phyloP scores from a whole-genome alignment of 1,140 invertebrate species.

The Megalopta genalis region DNA sequence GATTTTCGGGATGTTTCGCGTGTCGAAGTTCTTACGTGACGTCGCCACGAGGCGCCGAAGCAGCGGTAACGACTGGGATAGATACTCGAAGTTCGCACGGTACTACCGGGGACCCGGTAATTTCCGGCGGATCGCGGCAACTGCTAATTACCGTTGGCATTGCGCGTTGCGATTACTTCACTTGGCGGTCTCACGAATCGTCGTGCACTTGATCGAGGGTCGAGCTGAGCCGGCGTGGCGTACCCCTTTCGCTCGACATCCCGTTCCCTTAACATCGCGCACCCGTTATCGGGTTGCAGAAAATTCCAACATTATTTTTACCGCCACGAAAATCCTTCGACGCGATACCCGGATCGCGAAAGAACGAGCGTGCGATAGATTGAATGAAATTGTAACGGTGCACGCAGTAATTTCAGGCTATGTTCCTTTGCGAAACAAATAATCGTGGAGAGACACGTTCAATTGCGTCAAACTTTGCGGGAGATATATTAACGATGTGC shows the following conservation, averaged over 20 bases:
- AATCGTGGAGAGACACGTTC: no score
- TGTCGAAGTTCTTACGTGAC: slow-evolving; percentile 4
- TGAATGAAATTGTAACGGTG: no score
- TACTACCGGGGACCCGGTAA: slow-evolving; percentile 44
- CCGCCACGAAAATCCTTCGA: not conserved
- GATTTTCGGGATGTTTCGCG: not conserved
- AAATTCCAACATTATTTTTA: not conserved
- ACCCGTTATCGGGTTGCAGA: not conserved
- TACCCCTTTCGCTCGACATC: not conserved
- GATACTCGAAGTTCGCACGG: slow-evolving; percentile 6
- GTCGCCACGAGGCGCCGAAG: not conserved
- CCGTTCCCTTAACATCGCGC: not conserved
- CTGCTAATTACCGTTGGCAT: slow-evolving; percentile 67
- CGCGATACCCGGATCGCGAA: no score
- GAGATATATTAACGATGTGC: no score
- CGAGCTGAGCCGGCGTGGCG: not conserved
- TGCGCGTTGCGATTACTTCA: slow-evolving; percentile 39
- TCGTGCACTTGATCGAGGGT: slow-evolving; percentile 34
- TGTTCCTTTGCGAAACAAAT: no score
- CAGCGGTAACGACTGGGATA: slow-evolving; percentile 39
- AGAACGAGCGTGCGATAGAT: no score
- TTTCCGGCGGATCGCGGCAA: slow-evolving; percentile 60
- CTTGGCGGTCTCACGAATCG: slow-evolving; percentile 37
- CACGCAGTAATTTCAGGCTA: no score
- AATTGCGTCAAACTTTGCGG: no score